Conservation (phyloP, 1,140 invertebrate genomes). For the Drosophila subpulchrella region DNA sequence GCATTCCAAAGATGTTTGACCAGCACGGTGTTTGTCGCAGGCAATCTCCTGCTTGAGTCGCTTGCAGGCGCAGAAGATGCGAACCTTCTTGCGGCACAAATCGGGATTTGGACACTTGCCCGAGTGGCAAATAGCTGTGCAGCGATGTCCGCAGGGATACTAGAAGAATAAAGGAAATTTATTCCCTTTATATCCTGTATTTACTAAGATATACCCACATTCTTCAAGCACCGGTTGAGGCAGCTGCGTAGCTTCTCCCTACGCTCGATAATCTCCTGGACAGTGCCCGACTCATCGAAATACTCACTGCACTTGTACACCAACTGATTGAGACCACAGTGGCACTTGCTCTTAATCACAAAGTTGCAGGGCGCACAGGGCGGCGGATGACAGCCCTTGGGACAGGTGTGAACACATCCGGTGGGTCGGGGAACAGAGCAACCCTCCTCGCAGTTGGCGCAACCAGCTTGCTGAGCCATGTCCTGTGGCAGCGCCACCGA, state of each 20-base stretch:
- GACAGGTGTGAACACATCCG: constrained; percentile 92
- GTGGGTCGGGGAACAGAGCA: constrained; percentile 89
- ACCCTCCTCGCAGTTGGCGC: constrained; percentile 89
- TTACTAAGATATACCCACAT: constrained; percentile 86
- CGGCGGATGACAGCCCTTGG: constrained; percentile 90
- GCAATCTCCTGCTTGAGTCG: constrained; percentile 89
- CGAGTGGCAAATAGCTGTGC: constrained; percentile 90
- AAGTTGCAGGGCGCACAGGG: constrained; percentile 89
- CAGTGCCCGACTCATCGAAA: constrained; percentile 85
- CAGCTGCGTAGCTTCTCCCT: constrained; percentile 61
- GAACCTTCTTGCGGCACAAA: constrained; percentile 92
- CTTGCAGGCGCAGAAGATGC: constrained; percentile 90
- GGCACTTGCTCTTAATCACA: constrained; percentile 90
- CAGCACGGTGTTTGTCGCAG: constrained; percentile 88
- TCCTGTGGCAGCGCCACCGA: constrained; percentile 84
- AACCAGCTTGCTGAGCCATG: constrained; percentile 85
- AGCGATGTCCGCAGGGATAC: constrained; percentile 91
- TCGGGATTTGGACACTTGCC: constrained; percentile 89
- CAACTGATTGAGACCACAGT: constrained; percentile 91
- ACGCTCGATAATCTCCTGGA: constrained; percentile 81
- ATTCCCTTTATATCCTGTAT: neutral
- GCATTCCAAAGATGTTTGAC: constrained; percentile 86
- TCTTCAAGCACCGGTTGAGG: constrained; percentile 93
- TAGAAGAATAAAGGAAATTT: constrained; percentile 70
- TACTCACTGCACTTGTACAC: constrained; percentile 90